Conservation (phyloP, 2,113 vertebrate genomes). For the Orthonyx spaldingii region DNA sequence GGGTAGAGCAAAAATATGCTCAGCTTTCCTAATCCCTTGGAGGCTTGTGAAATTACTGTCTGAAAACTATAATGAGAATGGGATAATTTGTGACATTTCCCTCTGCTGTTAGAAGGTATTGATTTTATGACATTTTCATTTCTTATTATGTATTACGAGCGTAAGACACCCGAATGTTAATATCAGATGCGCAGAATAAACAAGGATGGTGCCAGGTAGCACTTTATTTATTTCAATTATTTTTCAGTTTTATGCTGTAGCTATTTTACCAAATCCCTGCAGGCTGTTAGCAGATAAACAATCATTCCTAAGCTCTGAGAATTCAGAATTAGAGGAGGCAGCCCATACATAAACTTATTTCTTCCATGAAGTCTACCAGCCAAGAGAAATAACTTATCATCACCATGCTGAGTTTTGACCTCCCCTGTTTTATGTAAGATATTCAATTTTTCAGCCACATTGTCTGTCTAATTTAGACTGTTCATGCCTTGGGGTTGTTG, state of each 20-base stretch:
- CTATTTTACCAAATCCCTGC: constrained; percentile 32
- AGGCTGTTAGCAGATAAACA: constrained; percentile 45
- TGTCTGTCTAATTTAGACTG: constrained; percentile 17
- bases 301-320: constrained; percentile 6
- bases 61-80: constrained; percentile 61
- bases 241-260: constrained; percentile 54
- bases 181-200: constrained; percentile 39
- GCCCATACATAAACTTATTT: constrained; percentile 8
- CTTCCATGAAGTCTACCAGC: not conserved
- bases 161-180: constrained; percentile 49
- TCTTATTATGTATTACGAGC: constrained; percentile 45
- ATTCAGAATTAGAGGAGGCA: constrained; percentile 19
- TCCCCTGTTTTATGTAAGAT: not conserved
- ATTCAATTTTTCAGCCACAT: not conserved
- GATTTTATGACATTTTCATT: constrained; percentile 64
- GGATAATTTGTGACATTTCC: constrained; percentile 67
- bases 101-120: constrained; percentile 60
- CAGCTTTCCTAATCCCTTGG: constrained; percentile 36
- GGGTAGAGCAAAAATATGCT: constrained; percentile 22
- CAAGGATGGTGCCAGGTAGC: constrained; percentile 29
- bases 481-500: not conserved
- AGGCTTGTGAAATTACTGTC: constrained; percentile 60
- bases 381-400: not conserved
- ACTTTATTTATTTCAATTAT: constrained; percentile 65
- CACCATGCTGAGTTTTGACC: not conserved